Percentiles rank a stretch among this genome's conserved stretches.
phyloP scores from a whole-genome alignment of 1,140 invertebrate genomes.

The Cecropterus lyciades region DNA sequence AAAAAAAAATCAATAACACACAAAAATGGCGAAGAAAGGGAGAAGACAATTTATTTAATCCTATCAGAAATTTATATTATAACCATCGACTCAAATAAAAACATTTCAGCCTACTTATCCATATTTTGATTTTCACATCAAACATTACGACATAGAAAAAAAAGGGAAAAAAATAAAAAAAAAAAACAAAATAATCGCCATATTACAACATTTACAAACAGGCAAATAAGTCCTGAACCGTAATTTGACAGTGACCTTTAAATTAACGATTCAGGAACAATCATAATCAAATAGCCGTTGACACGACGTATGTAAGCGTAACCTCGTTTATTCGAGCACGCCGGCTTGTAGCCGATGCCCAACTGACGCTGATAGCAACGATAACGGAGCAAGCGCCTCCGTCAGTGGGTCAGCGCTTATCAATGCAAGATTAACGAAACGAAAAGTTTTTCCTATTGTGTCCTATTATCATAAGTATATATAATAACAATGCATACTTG shows the following conservation, averaged over 20 bases:
- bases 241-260: slow-evolving; percentile 46
- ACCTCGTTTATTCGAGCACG: slow-evolving; percentile 37
- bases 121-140: too few relatives aligned
- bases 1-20: too few relatives aligned
- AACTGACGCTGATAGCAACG: slow-evolving; percentile 16
- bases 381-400: slow-evolving; percentile 35
- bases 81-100: too few relatives aligned
- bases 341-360: slow-evolving; percentile 35
- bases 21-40: too few relatives aligned
- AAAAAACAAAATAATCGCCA: not conserved
- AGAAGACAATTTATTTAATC: too few relatives aligned
- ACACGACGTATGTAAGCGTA: slow-evolving; percentile 37
- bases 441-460: slow-evolving; percentile 4
- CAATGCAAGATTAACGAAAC: not conserved
- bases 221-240: slow-evolving; percentile 3
- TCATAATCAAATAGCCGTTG: slow-evolving; percentile 39
- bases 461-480: too few relatives aligned
- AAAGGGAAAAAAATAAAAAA: too few relatives aligned
- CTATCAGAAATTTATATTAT: too few relatives aligned
- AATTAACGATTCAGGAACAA: slow-evolving; percentile 34
- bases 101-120: too few relatives aligned
- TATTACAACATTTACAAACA: too few relatives aligned
- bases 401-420: slow-evolving; percentile 43
- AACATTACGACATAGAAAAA: too few relatives aligned
- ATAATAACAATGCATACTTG: too few relatives aligned